These are phyloP conservation scores for Dermatophagoides farinae DNA, from an alignment of 1,140 invertebrate genomes.

Conservation along the genomic window DNA sequence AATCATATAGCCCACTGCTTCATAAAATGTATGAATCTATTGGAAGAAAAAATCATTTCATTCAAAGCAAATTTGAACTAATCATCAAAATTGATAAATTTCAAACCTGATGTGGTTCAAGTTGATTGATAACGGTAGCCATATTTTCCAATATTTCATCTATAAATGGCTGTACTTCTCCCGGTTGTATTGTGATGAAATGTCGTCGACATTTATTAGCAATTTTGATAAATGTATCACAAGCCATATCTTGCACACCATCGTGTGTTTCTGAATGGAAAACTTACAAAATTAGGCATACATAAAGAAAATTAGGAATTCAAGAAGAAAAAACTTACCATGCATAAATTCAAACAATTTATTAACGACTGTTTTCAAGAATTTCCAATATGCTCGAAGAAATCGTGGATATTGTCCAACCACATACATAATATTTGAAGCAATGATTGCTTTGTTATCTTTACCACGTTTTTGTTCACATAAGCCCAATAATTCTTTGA, in stretches of 20 bases:
- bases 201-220: constrained; percentile 94
- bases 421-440: constrained; percentile 99
- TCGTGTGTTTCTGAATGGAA: constrained; percentile 74
- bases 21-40: constrained; percentile 98
- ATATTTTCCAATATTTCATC: constrained; percentile 93
- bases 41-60: constrained; percentile 13
- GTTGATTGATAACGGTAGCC: constrained; percentile 92
- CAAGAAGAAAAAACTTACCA: constrained; percentile 30
- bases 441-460: constrained; percentile 99
- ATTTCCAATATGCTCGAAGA: constrained; percentile 97
- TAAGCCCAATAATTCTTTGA: constrained; percentile 88
- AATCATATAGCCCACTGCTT: constrained; percentile 98
- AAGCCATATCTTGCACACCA: constrained; percentile 95
- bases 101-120: constrained; percentile 73
- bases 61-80: neutral
- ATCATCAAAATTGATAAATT: constrained; percentile 10
- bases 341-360: constrained; percentile 99
- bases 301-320: neutral
- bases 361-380: constrained; percentile 99
- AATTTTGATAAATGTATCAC: constrained; percentile 99
- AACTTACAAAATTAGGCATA: constrained; percentile 13
- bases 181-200: constrained; percentile 82
- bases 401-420: constrained; percentile 99
- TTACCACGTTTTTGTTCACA: constrained; percentile 99
- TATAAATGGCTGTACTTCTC: constrained; percentile 92